Percentiles rank a stretch among this genome's conserved stretches.
Conservation (phyloP, 2,888 invertebrate genomes). For the Tachina grossa region DNA sequence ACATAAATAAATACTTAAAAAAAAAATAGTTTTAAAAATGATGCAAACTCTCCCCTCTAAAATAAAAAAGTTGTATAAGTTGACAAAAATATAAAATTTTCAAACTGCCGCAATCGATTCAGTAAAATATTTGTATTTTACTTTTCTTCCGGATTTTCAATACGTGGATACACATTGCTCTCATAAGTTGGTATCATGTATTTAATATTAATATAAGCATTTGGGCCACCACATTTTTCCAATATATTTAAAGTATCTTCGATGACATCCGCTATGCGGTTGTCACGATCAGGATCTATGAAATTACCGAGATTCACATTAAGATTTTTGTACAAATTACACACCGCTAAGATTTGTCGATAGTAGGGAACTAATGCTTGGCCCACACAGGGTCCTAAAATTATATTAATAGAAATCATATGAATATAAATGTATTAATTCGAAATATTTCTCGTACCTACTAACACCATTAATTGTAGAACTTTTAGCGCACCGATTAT, state of each 20-base stretch:
- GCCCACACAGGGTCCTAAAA: slow-evolving; percentile 86
- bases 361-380: slow-evolving; percentile 98
- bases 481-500: slow-evolving; percentile 92
- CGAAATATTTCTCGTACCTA: slow-evolving; percentile 84
- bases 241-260: slow-evolving; percentile 95
- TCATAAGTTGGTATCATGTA: slow-evolving; percentile 99
- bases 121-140: background rate
- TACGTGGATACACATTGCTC: slow-evolving; percentile 85
- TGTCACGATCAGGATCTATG: slow-evolving; percentile 93
- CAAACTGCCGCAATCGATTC: background rate
- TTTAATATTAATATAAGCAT: slow-evolving; percentile 98
- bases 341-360: slow-evolving; percentile 94
- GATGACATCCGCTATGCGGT: slow-evolving; percentile 94
- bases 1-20: background rate
- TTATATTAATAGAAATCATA: background rate
- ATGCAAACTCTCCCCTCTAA: background rate
- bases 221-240: slow-evolving; percentile 95
- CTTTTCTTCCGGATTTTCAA: slow-evolving; percentile 58
- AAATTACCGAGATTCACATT: slow-evolving; percentile 92
- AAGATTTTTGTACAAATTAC: slow-evolving; percentile 89
- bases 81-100: background rate
- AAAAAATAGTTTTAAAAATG: no score
- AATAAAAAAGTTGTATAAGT: background rate
- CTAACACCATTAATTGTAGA: slow-evolving; percentile 92
- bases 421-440: background rate